Base-by-base conservation (phyloP, 2,888 invertebrate species). In the Hedychridium roseum region DNA sequence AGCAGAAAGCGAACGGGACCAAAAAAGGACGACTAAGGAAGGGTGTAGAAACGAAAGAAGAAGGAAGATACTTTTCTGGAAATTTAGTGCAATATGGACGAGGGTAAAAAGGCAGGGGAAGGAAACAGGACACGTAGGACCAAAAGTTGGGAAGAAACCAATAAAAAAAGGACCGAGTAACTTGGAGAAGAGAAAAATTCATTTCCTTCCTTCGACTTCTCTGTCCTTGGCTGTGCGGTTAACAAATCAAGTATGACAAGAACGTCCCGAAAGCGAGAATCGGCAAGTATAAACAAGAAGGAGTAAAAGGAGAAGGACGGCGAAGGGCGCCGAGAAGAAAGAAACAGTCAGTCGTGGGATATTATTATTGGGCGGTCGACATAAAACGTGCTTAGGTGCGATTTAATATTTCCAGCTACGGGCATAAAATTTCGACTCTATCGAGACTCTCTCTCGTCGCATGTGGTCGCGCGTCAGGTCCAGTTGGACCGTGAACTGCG, bases 401-500 rank as follows among this genome's bases (percentile, higher is more conserved):
- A 78, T 78, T 78, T 78, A 77, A 78, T 74, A 76, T 78, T 78
- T 78, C 77, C 74, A 77, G 77, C 76, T 77, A 78, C 56, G 69
- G 57, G 65, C 76, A 74, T 78, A 74, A 78, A 77, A 73, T 70
- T 64, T 37, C 55, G 42, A 60, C 61, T 64, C 69, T 66, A 70
- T 70, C 66, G 67, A 56, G 53, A 57, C 46, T 46, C 41, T 16
- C 18, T 40, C 32, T 32, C 15, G 57, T 57, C 34, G 57, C 47
- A 47, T 43, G 60, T 54, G 59, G 51, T 60, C 31, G n/a, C n/a
- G n/a, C n/a, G n/a, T n/a, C n/a, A n/a, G n/a, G n/a, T n/a, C n/a
- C n/a, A n/a, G n/a, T n/a, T n/a, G n/a, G n/a, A n/a, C n/a, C n/a
- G n/a, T n/a, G n/a, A n/a, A n/a, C n/a, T n/a, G n/a, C n/a, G n/a